A percentile compares a stretch with the other conserved stretches of the same genome.
These are phyloP conservation scores for Rhinolophus sinicus DNA, from an alignment of 2,113 vertebrate species.

Conservation along the genomic window DNA sequence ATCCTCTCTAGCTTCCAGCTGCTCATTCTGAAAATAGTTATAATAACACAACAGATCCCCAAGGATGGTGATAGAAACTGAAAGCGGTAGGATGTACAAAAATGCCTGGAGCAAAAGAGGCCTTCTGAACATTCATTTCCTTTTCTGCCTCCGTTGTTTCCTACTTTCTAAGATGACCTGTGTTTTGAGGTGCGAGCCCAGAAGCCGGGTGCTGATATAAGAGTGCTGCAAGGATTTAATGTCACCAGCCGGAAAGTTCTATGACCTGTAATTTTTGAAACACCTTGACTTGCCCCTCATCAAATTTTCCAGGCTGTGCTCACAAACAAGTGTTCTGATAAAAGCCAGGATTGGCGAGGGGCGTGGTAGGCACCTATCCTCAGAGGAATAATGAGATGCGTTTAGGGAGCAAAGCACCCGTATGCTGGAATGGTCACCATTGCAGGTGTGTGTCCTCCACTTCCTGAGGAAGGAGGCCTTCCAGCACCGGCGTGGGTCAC, in stretches of 20 bases:
- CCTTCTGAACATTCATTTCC: neutral
- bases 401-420: rapidly evolving
- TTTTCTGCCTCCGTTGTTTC: neutral
- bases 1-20: neutral
- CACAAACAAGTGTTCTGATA: rapidly evolving
- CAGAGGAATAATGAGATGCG: rapidly evolving
- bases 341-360: no score
- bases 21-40: conserved; percentile 37
- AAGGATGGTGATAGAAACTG: neutral
- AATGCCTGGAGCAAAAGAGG: neutral
- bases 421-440: rapidly evolving
- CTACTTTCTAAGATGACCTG: neutral
- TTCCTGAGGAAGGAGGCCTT: neutral
- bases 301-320: neutral
- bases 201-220: neutral
- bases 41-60: neutral
- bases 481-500: rapidly evolving
- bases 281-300: neutral
- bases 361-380: rapidly evolving
- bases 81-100: neutral
- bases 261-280: neutral
- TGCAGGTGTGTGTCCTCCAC: rapidly evolving
- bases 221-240: neutral
- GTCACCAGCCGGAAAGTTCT: no score
- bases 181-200: neutral